Evolutionary conservation across 2,113 vertebrate species (phyloP).

Genomic region (Hucho hucho): DNA sequence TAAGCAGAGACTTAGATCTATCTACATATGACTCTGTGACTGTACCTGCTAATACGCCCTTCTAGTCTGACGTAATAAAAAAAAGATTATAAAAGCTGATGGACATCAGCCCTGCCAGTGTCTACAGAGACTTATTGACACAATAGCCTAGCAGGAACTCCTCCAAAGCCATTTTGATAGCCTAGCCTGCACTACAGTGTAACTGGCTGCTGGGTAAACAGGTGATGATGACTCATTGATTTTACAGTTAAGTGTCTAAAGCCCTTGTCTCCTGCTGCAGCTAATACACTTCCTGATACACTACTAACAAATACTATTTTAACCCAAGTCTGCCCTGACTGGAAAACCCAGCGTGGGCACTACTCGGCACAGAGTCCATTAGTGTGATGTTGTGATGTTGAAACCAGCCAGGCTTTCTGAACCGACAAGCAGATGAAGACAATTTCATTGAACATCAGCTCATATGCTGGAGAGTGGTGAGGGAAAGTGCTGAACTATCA

Average conservation of each 20-base stretch:
- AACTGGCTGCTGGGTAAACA: constrained; percentile 6
- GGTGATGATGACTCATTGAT: neutral
- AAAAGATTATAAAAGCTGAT: neutral
- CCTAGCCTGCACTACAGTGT: neutral
- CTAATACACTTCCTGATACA: no score
- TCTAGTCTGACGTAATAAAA: neutral
- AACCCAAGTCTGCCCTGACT: neutral
- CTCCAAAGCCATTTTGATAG: neutral
- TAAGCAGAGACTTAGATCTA: no score
- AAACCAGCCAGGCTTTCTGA: constrained; percentile 35
- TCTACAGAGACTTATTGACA: neutral
- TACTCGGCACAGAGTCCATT: constrained; percentile 14
- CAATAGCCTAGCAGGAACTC: neutral
- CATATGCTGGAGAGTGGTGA: constrained; percentile 14
- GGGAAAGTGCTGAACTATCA: constrained; percentile 7
- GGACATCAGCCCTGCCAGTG: neutral
- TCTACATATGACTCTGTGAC: no score
- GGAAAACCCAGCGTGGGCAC: constrained; percentile 43
- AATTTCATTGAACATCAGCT: constrained; percentile 30
- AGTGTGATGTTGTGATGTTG: constrained; percentile 22
- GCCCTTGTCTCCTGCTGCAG: no score
- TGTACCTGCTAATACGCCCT: no score
- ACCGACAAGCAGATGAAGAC: constrained; percentile 29
- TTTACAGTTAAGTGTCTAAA: constrained; percentile 18
- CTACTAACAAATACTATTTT: neutral